Evolutionary conservation across 1,140 invertebrate genomes (phyloP).

Genomic region (Xylocopa sonorina): DNA sequence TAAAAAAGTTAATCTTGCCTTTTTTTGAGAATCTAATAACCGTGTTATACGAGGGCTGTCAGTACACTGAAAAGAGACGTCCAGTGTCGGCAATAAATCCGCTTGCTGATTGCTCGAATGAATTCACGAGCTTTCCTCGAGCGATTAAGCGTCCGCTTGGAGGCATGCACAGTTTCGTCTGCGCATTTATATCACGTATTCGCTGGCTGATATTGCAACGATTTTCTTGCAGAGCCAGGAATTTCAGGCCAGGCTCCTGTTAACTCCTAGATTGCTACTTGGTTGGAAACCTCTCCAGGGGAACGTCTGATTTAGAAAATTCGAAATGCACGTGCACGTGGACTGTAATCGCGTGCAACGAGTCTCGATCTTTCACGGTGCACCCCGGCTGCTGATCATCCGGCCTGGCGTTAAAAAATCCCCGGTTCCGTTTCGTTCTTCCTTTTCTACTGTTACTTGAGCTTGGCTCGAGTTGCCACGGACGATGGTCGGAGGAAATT

Average conservation of each 20-base stretch:
- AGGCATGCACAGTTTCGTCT: slow-evolving; percentile 29
- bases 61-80: slow-evolving; percentile 43
- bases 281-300: not conserved
- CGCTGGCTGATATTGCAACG: slow-evolving; percentile 53
- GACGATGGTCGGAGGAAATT: not conserved
- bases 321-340: slow-evolving; percentile 25
- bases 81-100: slow-evolving; percentile 39
- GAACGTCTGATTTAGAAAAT: slow-evolving; percentile 49
- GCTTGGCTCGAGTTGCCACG: no score
- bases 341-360: slow-evolving; percentile 38
- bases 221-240: slow-evolving; percentile 48
- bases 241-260: slow-evolving; percentile 45
- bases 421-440: not conserved
- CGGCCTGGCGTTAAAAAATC: not conserved
- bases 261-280: slow-evolving; percentile 58
- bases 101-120: slow-evolving; percentile 37
- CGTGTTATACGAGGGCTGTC: no score
- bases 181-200: slow-evolving; percentile 59
- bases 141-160: slow-evolving; percentile 45
- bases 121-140: slow-evolving; percentile 42
- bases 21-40: slow-evolving; percentile 3
- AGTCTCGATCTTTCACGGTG: slow-evolving; percentile 36
- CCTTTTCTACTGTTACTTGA: no score
- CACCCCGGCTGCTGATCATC: not conserved
- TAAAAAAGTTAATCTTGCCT: not conserved